phyloP scores from a whole-genome alignment of 2,113 vertebrate genomes.

The Calidris pygmaea region DNA sequence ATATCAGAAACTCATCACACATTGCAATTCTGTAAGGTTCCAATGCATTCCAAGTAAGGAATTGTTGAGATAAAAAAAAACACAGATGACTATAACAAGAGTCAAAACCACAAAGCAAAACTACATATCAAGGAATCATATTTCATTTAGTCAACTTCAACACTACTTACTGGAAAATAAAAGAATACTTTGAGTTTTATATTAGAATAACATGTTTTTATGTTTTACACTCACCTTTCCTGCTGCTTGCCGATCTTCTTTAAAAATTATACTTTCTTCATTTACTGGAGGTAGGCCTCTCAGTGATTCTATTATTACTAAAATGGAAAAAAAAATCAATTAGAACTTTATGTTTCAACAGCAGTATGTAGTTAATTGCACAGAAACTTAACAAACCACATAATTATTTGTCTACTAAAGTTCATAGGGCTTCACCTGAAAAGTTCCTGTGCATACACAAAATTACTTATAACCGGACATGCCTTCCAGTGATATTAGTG shows the following conservation, averaged over 20 bases:
- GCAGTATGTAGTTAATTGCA: background rate
- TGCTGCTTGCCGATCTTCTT: conserved; percentile 76
- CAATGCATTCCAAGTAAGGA: background rate
- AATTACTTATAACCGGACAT: background rate
- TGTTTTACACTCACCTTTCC: conserved; percentile 82
- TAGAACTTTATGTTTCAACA: background rate
- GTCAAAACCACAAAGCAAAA: background rate
- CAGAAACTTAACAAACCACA: background rate
- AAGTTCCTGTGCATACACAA: accelerated
- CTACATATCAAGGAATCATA: background rate
- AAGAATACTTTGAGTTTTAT: background rate
- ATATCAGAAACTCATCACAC: background rate
- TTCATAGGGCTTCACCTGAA: background rate
- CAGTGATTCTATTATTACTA: conserved; percentile 89
- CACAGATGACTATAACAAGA: background rate
- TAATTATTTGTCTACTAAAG: background rate
- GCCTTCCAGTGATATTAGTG: background rate
- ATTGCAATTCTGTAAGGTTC: background rate
- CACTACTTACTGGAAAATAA: background rate
- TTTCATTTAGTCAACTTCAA: background rate
- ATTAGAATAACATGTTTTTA: background rate
- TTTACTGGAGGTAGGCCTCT: conserved; percentile 84
- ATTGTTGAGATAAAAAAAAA: background rate
- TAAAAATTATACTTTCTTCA: conserved; percentile 90
- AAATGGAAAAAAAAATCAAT: background rate